Base-by-base conservation (phyloP, 1,140 invertebrate genomes). In the Aphelenchoides avenae region DNA sequence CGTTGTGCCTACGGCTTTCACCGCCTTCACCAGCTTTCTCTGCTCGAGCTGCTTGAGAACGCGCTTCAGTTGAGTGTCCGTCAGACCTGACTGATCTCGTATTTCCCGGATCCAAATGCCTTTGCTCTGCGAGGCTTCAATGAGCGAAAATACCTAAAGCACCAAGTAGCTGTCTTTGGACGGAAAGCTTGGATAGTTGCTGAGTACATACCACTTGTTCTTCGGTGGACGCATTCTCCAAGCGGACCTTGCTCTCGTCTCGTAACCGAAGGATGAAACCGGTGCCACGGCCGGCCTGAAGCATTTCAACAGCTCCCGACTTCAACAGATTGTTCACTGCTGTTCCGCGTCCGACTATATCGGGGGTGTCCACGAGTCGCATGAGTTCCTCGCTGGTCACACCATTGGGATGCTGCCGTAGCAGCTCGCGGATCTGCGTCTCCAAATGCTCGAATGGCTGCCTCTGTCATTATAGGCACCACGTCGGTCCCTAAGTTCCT, bases 91-190 rank as follows among this genome's bases (percentile, higher is more conserved):
- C 61, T 89, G 87, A 47, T 84, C 83, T 61, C 91, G 82, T 60
- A 97, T 94, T 67, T 95, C 90, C 64, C 89, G 78, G 41, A 91
- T 91, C 93, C 93, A 97, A 71, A 96, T 94, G 9, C 91, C 91
- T 39, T 33, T 53, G 22, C 33, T 53, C 7, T 64, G 40, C 9
- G 67, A 29, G 44, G 57, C 69, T 64, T 70, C 67, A 54, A 70
- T 52, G 11, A 70, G 42, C 26, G 52, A 61, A 57, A 51, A 72
- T 26, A 70, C 67, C 65, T 71, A 47, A 2, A 62, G n/a, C n/a
- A n/a, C n/a, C n/a, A n/a, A n/a, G n/a, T n/a, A n/a, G n/a, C n/a
- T n/a, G n/a, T n/a, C n/a, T n/a, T n/a, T n/a, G n/a, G n/a, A n/a
- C 9, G 11, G 11, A 44, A 6, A 13, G 20, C 7, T 26, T 22